Conservation (phyloP, 2,113 vertebrate species). For the Crotalus horridus region DNA sequence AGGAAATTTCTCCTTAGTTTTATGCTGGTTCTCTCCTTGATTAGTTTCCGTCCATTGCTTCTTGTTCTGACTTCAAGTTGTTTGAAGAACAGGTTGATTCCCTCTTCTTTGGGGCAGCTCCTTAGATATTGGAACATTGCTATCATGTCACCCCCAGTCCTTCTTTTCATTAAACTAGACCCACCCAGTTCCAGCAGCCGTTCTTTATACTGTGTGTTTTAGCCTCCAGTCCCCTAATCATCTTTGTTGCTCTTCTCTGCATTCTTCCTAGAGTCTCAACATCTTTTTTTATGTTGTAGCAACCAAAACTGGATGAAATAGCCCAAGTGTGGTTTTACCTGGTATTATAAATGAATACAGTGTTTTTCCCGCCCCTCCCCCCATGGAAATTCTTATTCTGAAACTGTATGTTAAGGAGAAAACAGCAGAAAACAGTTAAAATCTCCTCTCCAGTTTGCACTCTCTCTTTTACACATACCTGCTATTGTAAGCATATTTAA, state of each 20-base stretch:
- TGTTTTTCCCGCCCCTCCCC: neutral
- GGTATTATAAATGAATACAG: neutral
- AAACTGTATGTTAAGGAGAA: neutral
- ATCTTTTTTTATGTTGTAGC: neutral
- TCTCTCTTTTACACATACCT: neutral
- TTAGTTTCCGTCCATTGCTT: neutral
- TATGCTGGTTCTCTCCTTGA: neutral
- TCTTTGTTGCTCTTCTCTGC: neutral
- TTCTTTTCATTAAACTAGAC: neutral
- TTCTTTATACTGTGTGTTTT: neutral
- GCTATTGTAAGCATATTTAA: neutral
- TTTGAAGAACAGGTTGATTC: neutral
- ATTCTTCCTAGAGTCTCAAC: neutral
- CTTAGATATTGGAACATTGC: neutral
- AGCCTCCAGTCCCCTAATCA: neutral
- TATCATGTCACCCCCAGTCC: neutral
- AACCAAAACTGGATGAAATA: neutral
- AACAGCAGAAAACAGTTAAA: neutral
- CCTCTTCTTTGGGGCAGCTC: neutral
- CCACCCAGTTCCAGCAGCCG: neutral
- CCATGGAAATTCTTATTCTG: neutral
- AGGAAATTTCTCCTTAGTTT: neutral
- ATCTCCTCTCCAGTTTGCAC: neutral
- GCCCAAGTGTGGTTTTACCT: neutral
- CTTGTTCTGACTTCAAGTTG: neutral